Evolutionary conservation across 2,797 vertebrate genomes (phyloP), one percentile per base, ranked within the genome.

Genomic region (Poeciliopsis paucimaculata): DNA sequence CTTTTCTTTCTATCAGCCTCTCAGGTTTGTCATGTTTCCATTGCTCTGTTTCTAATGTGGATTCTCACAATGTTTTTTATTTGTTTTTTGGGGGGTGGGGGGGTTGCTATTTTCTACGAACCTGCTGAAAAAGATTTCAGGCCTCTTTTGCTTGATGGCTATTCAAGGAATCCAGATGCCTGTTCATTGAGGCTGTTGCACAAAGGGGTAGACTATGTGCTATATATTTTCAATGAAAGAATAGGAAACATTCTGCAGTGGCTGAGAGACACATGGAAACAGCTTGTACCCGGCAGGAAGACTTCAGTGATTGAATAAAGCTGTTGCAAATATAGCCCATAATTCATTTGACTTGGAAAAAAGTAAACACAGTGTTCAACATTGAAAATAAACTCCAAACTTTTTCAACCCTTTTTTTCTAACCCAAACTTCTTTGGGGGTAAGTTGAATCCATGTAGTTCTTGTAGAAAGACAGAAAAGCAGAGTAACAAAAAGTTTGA

Each of bases 161-260:
- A 85, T 88, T 91, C 70, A 78, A 76, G 71, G 84, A 81, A 72
- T 68, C 72, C 73, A 81, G 80, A 64, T 41, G 51, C 11, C n/a
- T 81, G 82, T 84, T 46, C 78, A 77, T 68, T 74, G 55, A 20
- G 28, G 45, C 72, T 82, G 77, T 55, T 73, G 66, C 46, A 45
- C 46, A 82, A 76, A 80, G 39, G 28, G 41, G 84, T 6, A 73
- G 73, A 57, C 76, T 80, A 62, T 74, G n/a, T 76, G 75, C 78
- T 78, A 45, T 62, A 78, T 77, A 73, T 76, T 75, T 77, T 77
- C 51, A 72, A 41, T 47, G 72, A 84, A 77, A 82, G 73, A 87
- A 82, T 62, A 66, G 79, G 73, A 85, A 31, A 76, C 81, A 85
- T 84, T 55, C 77, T 72, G 86, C 78, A 71, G 77, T 43, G 34